phyloP scores from a whole-genome alignment of 2,888 invertebrate species.

The Portevinia maculata region DNA sequence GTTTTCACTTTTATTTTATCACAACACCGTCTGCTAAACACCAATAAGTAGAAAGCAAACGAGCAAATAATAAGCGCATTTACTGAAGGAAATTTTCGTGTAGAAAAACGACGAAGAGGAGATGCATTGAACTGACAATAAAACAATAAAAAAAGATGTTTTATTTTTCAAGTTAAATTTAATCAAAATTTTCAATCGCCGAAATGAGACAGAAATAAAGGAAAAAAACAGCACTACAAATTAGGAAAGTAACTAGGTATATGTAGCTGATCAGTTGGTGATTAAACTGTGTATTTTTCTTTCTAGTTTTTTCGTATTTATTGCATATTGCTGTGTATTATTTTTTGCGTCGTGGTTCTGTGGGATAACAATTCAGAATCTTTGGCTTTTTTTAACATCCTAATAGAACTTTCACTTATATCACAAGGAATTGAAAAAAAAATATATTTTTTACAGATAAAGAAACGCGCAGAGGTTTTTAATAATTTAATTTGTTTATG shows the following conservation, averaged over 20 bases:
- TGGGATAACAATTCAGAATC: constrained; percentile 13
- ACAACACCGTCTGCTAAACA: background rate
- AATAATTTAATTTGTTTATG: constrained; percentile 31
- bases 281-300: constrained; percentile 60
- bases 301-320: constrained; percentile 38
- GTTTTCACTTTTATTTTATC: constrained; percentile 39
- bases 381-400: constrained; percentile 19
- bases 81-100: background rate
- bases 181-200: constrained; percentile 22
- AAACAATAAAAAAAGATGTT: constrained; percentile 6
- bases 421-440: constrained; percentile 45
- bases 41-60: background rate
- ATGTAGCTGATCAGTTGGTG: constrained; percentile 51
- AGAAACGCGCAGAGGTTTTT: constrained; percentile 6
- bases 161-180: constrained; percentile 9
- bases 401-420: constrained; percentile 65
- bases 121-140: background rate
- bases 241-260: constrained; percentile 41
- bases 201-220: background rate
- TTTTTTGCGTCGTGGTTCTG: constrained; percentile 57
- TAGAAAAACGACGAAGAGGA: background rate
- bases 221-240: constrained; percentile 2
- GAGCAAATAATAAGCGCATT: background rate
- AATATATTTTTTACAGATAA: background rate
- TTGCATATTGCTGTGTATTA: constrained; percentile 38